Percentiles rank a stretch among this genome's conserved stretches.
Evolutionary conservation across 2,888 invertebrate species (phyloP).

Genomic region (Seira ritae): DNA sequence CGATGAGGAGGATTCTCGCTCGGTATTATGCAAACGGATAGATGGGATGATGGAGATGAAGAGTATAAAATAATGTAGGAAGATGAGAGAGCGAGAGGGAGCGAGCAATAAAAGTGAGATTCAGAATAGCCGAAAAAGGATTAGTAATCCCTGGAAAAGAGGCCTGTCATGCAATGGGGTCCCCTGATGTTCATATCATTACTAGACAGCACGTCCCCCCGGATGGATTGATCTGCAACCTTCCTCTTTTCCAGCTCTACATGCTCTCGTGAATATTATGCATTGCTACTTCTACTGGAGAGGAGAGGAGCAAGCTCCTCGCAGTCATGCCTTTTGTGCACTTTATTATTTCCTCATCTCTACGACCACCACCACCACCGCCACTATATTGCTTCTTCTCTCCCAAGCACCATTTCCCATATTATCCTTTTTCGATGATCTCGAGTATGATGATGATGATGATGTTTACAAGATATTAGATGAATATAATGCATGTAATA

Average conservation of each 20-base stretch:
- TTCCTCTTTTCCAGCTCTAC: background rate
- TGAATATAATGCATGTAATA: conserved; percentile 14
- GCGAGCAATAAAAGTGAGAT: conserved; percentile 26
- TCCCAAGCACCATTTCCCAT: no score
- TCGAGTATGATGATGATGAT: conserved; percentile 31
- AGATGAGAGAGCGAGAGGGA: background rate
- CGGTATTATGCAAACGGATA: conserved; percentile 47
- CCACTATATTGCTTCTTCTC: no score
- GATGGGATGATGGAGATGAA: conserved; percentile 5
- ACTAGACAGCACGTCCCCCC: conserved; percentile 32
- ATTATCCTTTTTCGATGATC: no score
- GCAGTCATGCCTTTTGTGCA: background rate
- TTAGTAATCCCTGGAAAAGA: conserved; percentile 59
- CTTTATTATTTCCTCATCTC: no score
- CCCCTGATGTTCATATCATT: conserved; percentile 65
- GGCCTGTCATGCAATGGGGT: conserved; percentile 59
- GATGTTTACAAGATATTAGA: conserved; percentile 33
- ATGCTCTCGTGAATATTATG: no score
- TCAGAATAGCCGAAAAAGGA: conserved; percentile 39
- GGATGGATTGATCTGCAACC: conserved; percentile 54
- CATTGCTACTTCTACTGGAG: background rate
- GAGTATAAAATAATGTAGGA: conserved; percentile 17
- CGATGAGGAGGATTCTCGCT: background rate
- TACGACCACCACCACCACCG: no score
- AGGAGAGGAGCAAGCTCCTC: background rate